Evolutionary conservation across 2,888 invertebrate genomes (phyloP).

Genomic region (Bunonema sp.): DNA sequence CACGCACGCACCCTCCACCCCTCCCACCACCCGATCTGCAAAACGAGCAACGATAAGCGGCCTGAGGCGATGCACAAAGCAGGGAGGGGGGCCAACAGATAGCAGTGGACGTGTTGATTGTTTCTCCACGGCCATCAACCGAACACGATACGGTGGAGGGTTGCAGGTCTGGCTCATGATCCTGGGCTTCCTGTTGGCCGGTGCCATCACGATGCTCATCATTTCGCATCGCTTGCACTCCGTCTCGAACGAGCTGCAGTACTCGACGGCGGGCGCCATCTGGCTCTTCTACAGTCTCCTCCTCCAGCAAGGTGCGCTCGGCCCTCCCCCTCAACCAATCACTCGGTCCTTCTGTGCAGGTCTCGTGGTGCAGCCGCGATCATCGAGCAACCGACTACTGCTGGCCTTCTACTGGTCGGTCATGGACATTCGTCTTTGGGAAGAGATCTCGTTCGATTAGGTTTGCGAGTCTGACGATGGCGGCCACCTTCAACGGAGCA

Average conservation of each 20-base stretch:
- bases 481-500: slow-evolving; percentile 35
- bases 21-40: too few relatives aligned
- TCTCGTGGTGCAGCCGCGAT: slow-evolving; percentile 23
- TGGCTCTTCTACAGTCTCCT: slow-evolving; percentile 34
- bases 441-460: too few relatives aligned
- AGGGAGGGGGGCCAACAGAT: too few relatives aligned
- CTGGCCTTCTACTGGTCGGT: slow-evolving; percentile 34
- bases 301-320: slow-evolving; percentile 25
- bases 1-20: too few relatives aligned
- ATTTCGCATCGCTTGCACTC: too few relatives aligned
- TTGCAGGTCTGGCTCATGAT: too few relatives aligned
- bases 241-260: slow-evolving; percentile 14
- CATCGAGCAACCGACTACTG: slow-evolving; percentile 30
- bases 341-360: slow-evolving; percentile 9
- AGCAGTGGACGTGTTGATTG: too few relatives aligned
- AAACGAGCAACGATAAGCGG: too few relatives aligned
- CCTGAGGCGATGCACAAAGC: too few relatives aligned
- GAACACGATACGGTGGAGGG: too few relatives aligned
- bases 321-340: neutral
- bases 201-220: slow-evolving; percentile 25
- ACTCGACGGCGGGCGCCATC: slow-evolving; percentile 16
- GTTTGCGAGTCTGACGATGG: slow-evolving; percentile 27
- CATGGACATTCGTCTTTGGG: too few relatives aligned
- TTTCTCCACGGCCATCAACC: too few relatives aligned
- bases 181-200: slow-evolving; percentile 2